Conservation (phyloP, 2,113 vertebrate species). For the Aegithalos caudatus region DNA sequence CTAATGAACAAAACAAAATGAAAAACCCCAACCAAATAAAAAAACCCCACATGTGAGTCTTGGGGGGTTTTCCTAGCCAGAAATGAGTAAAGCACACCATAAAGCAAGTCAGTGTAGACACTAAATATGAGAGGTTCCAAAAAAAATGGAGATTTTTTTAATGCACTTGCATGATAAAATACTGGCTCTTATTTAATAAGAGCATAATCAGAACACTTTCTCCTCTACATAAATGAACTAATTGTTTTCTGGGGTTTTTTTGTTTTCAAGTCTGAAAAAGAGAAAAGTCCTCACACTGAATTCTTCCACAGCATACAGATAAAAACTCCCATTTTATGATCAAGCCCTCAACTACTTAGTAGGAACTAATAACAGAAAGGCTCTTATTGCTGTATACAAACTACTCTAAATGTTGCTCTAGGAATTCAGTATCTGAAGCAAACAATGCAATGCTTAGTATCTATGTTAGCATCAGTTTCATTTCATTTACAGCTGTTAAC, state of each 20-base stretch:
- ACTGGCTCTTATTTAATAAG: conserved; percentile 4
- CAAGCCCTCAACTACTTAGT: neutral
- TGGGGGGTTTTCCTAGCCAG: neutral
- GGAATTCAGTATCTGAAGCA: neutral
- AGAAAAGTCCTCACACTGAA: neutral
- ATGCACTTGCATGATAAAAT: neutral
- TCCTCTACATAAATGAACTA: neutral
- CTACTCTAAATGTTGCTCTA: neutral
- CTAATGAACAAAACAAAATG: neutral
- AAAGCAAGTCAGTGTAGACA: neutral
- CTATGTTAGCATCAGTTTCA: neutral
- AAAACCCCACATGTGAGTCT: neutral
- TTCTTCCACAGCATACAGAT: neutral
- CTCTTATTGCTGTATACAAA: neutral
- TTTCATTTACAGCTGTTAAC: neutral
- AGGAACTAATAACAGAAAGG: neutral
- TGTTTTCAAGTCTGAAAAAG: neutral
- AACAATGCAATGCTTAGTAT: neutral
- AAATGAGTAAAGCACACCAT: neutral
- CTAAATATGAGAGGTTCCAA: neutral
- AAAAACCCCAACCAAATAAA: neutral
- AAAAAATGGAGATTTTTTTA: neutral
- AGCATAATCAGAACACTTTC: neutral
- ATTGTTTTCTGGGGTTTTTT: neutral
- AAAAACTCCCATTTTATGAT: neutral